Conservation (phyloP, 2,113 vertebrate genomes). For the Monarcha castaneiventris region DNA sequence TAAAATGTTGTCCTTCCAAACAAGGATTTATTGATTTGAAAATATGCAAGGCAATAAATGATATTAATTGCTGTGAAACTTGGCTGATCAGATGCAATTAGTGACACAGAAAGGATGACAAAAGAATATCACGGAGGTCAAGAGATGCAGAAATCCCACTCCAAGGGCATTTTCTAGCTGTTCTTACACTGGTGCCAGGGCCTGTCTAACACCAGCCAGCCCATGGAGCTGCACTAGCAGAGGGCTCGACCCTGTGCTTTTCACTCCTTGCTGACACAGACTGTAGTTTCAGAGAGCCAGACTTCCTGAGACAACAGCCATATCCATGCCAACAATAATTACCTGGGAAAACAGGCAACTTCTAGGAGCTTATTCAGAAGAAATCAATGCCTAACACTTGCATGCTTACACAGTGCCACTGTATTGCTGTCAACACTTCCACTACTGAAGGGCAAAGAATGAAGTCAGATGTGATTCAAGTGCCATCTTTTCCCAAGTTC, state of each 20-base stretch:
- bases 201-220: not conserved
- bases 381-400: slow-evolving; percentile 15
- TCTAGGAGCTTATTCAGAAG: not conserved
- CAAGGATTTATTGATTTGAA: not conserved
- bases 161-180: not conserved
- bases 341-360: slow-evolving; percentile 8
- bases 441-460: not conserved
- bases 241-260: not conserved
- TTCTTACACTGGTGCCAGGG: not conserved
- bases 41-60: not conserved
- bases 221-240: not conserved
- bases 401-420: not conserved
- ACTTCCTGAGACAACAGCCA: not conserved
- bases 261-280: not conserved
- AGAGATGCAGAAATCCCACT: not conserved
- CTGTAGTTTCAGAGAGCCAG: not conserved
- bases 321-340: slow-evolving; percentile 21
- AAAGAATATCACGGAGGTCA: not conserved
- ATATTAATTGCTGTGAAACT: not conserved
- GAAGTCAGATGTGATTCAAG: not conserved
- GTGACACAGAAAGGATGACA: not conserved
- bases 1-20: not conserved
- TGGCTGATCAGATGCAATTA: not conserved
- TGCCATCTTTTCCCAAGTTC: not conserved
- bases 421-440: not conserved